Evolutionary conservation across 1,140 invertebrate genomes (phyloP).

Genomic region (Potamilus streckersoni): DNA sequence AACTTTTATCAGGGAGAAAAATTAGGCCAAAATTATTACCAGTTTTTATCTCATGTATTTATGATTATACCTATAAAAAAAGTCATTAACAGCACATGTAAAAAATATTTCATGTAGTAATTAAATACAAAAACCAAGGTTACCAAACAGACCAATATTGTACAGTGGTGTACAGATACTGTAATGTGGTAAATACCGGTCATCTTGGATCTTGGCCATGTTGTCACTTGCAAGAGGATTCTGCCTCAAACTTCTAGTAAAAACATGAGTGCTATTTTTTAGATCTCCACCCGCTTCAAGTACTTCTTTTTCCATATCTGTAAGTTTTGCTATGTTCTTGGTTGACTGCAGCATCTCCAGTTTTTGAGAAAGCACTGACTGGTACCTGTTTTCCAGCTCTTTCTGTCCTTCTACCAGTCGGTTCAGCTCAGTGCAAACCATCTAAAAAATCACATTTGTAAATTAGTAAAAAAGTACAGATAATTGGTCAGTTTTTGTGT

Average conservation of each 20-base stretch:
- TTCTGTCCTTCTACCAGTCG: slow-evolving; percentile 55
- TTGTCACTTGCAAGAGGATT: slow-evolving; percentile 65
- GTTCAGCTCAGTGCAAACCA: slow-evolving; percentile 58
- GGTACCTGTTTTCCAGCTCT: slow-evolving; percentile 56
- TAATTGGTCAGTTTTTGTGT: too few relatives aligned
- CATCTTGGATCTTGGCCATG: slow-evolving; percentile 63
- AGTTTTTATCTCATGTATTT: too few relatives aligned
- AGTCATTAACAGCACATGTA: too few relatives aligned
- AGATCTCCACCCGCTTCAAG: slow-evolving; percentile 53
- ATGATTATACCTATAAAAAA: too few relatives aligned
- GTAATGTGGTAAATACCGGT: slow-evolving; percentile 42
- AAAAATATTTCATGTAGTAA: too few relatives aligned
- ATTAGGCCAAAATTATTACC: too few relatives aligned
- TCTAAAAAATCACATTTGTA: slow-evolving; percentile 39
- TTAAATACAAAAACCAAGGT: too few relatives aligned
- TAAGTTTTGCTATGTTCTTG: slow-evolving; percentile 45
- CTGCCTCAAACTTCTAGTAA: slow-evolving; percentile 61
- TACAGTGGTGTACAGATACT: too few relatives aligned
- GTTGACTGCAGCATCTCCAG: slow-evolving; percentile 48
- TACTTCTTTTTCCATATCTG: slow-evolving; percentile 52
- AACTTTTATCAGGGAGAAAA: too few relatives aligned
- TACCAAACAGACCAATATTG: too few relatives aligned
- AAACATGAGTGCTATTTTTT: slow-evolving; percentile 60
- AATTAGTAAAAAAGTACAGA: too few relatives aligned
- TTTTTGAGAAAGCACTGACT: slow-evolving; percentile 54